Percentiles rank a stretch among this genome's conserved stretches.
These are phyloP conservation scores for Arrhamphus sclerolepis DNA, from an alignment of 2,797 vertebrate species.

Conservation along the genomic window DNA sequence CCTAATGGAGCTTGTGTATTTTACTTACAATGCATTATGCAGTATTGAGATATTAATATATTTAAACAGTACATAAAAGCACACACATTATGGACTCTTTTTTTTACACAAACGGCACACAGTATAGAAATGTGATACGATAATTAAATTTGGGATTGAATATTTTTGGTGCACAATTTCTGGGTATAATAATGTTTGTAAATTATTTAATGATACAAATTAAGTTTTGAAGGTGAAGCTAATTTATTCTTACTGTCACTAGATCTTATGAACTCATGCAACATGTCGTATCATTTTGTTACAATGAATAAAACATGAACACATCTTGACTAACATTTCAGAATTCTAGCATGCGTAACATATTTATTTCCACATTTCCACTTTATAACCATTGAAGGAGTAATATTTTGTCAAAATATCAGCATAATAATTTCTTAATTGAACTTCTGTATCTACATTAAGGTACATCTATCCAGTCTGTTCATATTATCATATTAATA, in stretches of 20 bases:
- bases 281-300: not conserved
- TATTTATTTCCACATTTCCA: not conserved
- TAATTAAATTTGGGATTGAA: not conserved
- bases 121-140: not conserved
- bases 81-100: not conserved
- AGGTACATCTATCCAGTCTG: too few species aligned
- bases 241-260: too few species aligned
- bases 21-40: not conserved
- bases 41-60: constrained; percentile 13
- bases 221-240: too few species aligned
- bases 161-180: not conserved
- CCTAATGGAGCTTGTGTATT: not conserved
- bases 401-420: too few species aligned
- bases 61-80: not conserved
- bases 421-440: too few species aligned
- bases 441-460: too few species aligned
- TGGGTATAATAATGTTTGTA: too few species aligned
- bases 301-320: too few species aligned
- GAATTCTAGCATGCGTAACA: too few species aligned
- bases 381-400: not conserved
- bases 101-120: not conserved
- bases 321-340: too few species aligned
- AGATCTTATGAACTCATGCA: not conserved
- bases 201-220: too few species aligned
- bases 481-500: too few species aligned